Percentiles rank a stretch among this genome's conserved stretches.
Conservation (phyloP, 2,113 vertebrate species). For the Danio rerio region GRCz12tu NC_133184.1:5274501-5275000, state of each 20-base stretch:
- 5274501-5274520: too few species aligned
- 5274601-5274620: too few species aligned
- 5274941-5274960: neutral
- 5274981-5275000: neutral
- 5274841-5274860: slow-evolving; percentile 61
- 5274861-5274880: slow-evolving; percentile 58
- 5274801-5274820: neutral
- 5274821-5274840: slow-evolving; percentile 35
- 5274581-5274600: neutral
- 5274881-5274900: slow-evolving; percentile 79
- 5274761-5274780: neutral
- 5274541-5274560: too few species aligned
- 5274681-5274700: neutral
- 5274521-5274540: too few species aligned
- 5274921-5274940: slow-evolving; percentile 15
- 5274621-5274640: neutral
- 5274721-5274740: neutral
- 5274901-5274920: slow-evolving; percentile 46
- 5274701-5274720: too few species aligned
- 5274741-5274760: neutral
- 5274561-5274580: neutral
- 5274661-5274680: neutral
- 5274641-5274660: neutral
- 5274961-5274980: neutral
- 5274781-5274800: neutral